phyloP scores from a whole-genome alignment of 1,140 invertebrate species.

The Lepidurus packardi region DNA sequence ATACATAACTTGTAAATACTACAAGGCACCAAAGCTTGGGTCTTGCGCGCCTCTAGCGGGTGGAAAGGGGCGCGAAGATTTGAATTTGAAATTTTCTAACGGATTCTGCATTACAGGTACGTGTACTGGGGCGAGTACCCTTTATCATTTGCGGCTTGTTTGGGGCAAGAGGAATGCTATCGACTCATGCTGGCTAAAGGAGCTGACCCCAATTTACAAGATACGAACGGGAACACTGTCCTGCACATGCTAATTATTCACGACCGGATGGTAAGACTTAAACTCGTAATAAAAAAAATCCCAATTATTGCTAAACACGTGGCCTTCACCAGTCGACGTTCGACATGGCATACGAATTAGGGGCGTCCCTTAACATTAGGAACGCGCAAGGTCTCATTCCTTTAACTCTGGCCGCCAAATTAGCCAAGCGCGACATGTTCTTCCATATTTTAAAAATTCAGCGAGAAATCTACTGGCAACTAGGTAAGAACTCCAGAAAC shows the following conservation, averaged over 20 bases:
- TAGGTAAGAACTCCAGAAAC: too few relatives aligned
- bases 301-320: neutral
- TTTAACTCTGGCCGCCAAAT: constrained; percentile 84
- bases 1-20: too few relatives aligned
- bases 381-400: constrained; percentile 88
- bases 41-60: too few relatives aligned
- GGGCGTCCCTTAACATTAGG: constrained; percentile 72
- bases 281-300: neutral
- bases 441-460: constrained; percentile 93
- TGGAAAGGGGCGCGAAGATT: too few relatives aligned
- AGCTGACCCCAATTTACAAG: constrained; percentile 90
- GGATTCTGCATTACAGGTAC: constrained; percentile 55
- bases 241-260: constrained; percentile 96
- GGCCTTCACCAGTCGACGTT: constrained; percentile 67
- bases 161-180: constrained; percentile 95
- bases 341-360: constrained; percentile 88
- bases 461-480: constrained; percentile 93
- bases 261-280: constrained; percentile 69
- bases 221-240: constrained; percentile 96
- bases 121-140: constrained; percentile 99
- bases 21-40: too few relatives aligned
- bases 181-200: constrained; percentile 85
- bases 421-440: constrained; percentile 89
- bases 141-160: constrained; percentile 87
- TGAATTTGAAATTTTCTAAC: too few relatives aligned